A percentile compares a stretch with the other conserved stretches of the same genome.
These are phyloP conservation scores for Tyto alba DNA, from an alignment of 2,113 vertebrate species.

Conservation along the genomic window DNA sequence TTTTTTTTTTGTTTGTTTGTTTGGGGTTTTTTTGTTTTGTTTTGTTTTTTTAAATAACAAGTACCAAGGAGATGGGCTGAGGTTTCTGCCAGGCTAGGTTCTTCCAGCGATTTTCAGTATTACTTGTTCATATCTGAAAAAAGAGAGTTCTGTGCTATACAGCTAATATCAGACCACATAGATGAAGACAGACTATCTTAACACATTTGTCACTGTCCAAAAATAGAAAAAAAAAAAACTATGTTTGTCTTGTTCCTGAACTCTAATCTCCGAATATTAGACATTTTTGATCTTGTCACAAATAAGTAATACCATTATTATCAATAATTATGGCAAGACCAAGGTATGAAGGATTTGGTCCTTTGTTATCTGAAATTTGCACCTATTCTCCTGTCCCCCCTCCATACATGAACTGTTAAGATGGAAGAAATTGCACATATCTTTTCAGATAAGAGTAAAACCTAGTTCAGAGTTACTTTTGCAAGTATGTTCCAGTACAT, in stretches of 20 bases:
- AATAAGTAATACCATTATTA: background rate
- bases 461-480: background rate
- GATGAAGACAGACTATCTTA: background rate
- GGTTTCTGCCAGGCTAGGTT: background rate
- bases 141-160: background rate
- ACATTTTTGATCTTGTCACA: background rate
- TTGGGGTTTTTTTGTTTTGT: background rate
- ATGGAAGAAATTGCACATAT: background rate
- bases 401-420: background rate
- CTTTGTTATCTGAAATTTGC: background rate
- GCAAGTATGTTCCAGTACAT: background rate
- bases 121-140: background rate
- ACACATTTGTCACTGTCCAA: background rate
- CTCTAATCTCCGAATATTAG: background rate
- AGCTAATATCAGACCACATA: background rate
- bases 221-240: background rate
- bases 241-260: background rate
- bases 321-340: background rate
- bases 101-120: background rate
- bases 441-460: background rate
- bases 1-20: background rate
- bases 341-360: background rate
- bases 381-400: background rate
- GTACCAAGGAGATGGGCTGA: background rate
- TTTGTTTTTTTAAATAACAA: background rate